Base-by-base conservation (phyloP, 2,113 vertebrate species). In the Gadus chalcogrammus region DNA sequence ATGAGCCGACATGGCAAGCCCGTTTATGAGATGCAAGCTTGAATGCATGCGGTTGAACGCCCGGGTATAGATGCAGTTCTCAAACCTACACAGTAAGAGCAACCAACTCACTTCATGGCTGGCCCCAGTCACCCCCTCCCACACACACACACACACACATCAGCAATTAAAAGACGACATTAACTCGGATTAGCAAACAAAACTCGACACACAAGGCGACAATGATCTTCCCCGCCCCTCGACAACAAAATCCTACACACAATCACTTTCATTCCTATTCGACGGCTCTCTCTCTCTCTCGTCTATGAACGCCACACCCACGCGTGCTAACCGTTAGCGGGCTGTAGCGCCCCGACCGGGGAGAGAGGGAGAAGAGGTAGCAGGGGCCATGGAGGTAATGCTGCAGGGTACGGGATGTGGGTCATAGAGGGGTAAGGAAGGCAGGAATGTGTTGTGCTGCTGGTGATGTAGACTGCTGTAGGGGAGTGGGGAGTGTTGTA, bases 341-440 rank as follows among this genome's bases (percentile, higher is more conserved):
- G 28, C 24, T 59, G 70, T 59, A 67, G 76, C 61, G 16, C 66
- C 73, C 64, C 76, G 64, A 65, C 75, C 74, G 76, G 76, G 8
- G 12, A 75, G 77, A 76, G 1, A 28, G 70, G 22, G 70, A 48
- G 42, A 13, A 48, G 85, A 88, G 87, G 87, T 87, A 87, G 85
- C 76, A 76, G 56, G 68, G 83, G 82, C 71, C 62, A 71, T 17
- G 74, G 79, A 75, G 81, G 87, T 48, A 48, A 48, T 48, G 71
- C 78, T 75, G 79, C 79, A 70, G 79, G 79, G 72, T 84, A 70
- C 64, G 13, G 65, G 53, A 13, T 65, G 13, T 63, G 53, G 13
- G 18, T 53, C 22, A 65, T 80, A 61, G 56, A 65, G 55, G 59
- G 18, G 53, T 48, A 67, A 76, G 80, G 77, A 84, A 82, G 82